These are phyloP conservation scores for Polymixis lichenea DNA, from an alignment of 2,888 invertebrate genomes.

Conservation along the genomic window DNA sequence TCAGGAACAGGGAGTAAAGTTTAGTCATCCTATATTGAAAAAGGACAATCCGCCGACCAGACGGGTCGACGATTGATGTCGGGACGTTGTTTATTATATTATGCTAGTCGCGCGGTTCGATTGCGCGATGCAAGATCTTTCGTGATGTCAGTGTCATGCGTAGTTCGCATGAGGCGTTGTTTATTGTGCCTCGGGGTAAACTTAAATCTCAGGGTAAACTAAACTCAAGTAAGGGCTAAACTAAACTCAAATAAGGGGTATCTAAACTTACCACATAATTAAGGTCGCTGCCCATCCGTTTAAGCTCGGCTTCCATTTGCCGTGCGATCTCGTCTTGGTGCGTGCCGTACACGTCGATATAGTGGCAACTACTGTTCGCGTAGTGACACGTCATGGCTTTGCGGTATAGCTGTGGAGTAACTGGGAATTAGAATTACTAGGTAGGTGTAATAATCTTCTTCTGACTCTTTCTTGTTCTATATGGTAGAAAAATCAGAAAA, in stretches of 20 bases:
- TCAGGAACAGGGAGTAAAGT: no score
- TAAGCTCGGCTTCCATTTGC: conserved; percentile 89
- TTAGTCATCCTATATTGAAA: no score
- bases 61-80: no score
- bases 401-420: conserved; percentile 89
- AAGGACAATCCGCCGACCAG: no score
- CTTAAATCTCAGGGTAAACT: background rate
- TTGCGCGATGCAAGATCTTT: no score
- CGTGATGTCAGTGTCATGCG: no score
- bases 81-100: no score
- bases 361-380: conserved; percentile 92
- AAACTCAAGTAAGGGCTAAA: no score
- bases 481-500: background rate
- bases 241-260: no score
- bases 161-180: no score
- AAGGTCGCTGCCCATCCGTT: conserved; percentile 68
- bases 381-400: conserved; percentile 96
- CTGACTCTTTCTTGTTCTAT: background rate
- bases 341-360: conserved; percentile 92
- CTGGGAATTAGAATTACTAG: background rate
- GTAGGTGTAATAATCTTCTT: no score
- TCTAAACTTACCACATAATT: conserved; percentile 71
- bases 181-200: background rate
- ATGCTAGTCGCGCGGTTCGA: no score
- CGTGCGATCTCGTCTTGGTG: conserved; percentile 91